A percentile compares a stretch with the other conserved stretches of the same genome.
phyloP scores from a whole-genome alignment of 1,140 invertebrate genomes.

The Acromyrmex charruanus region DNA sequence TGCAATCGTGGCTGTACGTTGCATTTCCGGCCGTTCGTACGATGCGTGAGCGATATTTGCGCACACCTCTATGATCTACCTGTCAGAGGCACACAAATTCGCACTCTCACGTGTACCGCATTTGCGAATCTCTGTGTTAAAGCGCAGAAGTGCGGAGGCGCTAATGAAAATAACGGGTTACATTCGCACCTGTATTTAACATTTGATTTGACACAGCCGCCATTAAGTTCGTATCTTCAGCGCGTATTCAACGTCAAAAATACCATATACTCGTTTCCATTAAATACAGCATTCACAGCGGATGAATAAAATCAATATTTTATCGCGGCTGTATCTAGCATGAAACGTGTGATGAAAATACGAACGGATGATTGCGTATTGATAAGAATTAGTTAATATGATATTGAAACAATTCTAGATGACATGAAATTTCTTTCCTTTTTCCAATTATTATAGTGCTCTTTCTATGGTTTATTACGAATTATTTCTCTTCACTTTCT shows the following conservation, averaged over 20 bases:
- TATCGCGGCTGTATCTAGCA: neutral
- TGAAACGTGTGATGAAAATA: neutral
- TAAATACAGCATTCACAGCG: slow-evolving; percentile 9
- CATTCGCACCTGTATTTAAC: slow-evolving; percentile 21
- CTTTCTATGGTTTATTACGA: neutral
- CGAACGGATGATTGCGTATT: neutral
- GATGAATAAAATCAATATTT: slow-evolving; percentile 17
- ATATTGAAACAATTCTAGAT: neutral
- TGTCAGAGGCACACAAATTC: slow-evolving; percentile 43
- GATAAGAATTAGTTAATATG: slow-evolving; percentile 5
- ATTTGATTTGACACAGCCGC: neutral
- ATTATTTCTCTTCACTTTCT: neutral
- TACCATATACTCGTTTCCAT: neutral
- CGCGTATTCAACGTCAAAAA: slow-evolving; percentile 14
- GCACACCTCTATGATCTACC: slow-evolving; percentile 61
- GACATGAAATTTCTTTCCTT: neutral
- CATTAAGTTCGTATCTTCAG: slow-evolving; percentile 1
- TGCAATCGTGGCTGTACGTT: slow-evolving; percentile 45
- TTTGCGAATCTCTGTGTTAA: slow-evolving; percentile 31
- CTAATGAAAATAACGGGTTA: slow-evolving; percentile 50
- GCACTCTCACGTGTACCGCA: slow-evolving; percentile 1
- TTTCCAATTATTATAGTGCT: neutral
- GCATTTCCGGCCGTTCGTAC: slow-evolving; percentile 26
- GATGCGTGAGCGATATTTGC: slow-evolving; percentile 68
- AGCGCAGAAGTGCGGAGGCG: neutral